phyloP scores from a whole-genome alignment of 2,113 vertebrate species.

The Lasiurus borealis region DNA sequence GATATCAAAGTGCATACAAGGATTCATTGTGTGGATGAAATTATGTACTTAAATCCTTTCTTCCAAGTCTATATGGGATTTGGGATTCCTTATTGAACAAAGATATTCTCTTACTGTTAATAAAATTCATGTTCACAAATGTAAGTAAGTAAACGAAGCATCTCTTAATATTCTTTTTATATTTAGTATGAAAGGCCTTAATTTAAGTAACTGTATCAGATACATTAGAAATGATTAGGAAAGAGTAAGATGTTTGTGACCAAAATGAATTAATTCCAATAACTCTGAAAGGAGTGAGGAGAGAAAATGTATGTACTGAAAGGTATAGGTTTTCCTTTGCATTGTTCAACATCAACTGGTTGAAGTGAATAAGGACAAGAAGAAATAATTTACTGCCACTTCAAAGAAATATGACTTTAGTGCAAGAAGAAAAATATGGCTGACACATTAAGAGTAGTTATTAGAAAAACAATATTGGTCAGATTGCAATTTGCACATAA shows the following conservation, averaged over 20 bases:
- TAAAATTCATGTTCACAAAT: not conserved
- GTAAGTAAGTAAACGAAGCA: not conserved
- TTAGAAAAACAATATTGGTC: conserved; percentile 62
- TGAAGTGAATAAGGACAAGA: conserved; percentile 35
- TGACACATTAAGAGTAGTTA: conserved; percentile 55
- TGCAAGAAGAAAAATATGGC: conserved; percentile 59
- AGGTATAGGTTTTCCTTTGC: not conserved
- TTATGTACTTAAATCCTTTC: not conserved
- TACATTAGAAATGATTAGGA: not conserved
- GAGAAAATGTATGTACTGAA: not conserved
- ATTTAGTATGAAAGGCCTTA: conserved; percentile 4
- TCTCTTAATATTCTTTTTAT: not conserved
- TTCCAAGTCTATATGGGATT: not conserved
- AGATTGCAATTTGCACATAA: conserved; percentile 62
- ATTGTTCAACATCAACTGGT: conserved; percentile 10
- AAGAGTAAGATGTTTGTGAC: not conserved
- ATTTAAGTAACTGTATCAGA: not conserved
- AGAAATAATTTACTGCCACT: conserved; percentile 31
- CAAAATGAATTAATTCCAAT: not conserved
- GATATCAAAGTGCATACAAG: not conserved
- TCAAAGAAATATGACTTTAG: conserved; percentile 54
- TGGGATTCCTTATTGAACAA: not conserved
- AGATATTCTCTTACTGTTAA: not conserved
- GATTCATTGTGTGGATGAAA: not conserved
- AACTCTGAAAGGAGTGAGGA: not conserved